Base-by-base conservation (phyloP, 2,888 invertebrate genomes). In the Deladenus siricidicola region DNA sequence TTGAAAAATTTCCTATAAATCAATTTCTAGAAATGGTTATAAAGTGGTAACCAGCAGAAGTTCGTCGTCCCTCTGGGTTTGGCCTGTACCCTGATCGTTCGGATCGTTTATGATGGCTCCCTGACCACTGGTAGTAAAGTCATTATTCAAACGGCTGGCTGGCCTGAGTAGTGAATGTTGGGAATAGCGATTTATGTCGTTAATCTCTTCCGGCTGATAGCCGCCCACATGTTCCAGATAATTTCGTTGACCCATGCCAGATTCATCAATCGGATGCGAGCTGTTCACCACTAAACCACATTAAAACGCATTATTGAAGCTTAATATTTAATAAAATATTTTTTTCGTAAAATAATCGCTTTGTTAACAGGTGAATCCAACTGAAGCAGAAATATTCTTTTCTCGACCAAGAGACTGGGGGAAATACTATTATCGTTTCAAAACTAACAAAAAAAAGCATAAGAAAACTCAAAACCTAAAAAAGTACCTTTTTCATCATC, bases 151-250 rank as follows among this genome's bases (percentile, higher is more conserved):
- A 39, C 39, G 23, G 19, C 19, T 34, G 53, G 53, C 58, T n/a
- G 60, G 60, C 51, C 60, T 59, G 34, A 60, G 48, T 19, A 60
- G 47, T 10, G 56, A 49, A 19, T 56, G 48, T 49, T 75, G 68
- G 30, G 74, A 74, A 62, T 79, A 76, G 60, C 72, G 73, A 62
- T 79, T 78, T 64, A 71, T 73, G 63, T 78, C 79, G 26, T 68
- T 65, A 50, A 78, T 70, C 53, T 74, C 73, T n/a, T 64, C 58
- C 21, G 72, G 62, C 10, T 65, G 56, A 26, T 67, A 19, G n/a
- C 74, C 74, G 30, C 76, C 76, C 29, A 71, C 66, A 53, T 76
- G 76, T 52, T 74, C 72, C n/a, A 53, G 26, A 34, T 34, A 34
- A 14, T 34, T 34, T 56, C 50, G 29, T 14, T 23, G 19, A 2